Evolutionary conservation across 2,797 vertebrate genomes (phyloP).

Genomic region (Muscicapa striata): DNA sequence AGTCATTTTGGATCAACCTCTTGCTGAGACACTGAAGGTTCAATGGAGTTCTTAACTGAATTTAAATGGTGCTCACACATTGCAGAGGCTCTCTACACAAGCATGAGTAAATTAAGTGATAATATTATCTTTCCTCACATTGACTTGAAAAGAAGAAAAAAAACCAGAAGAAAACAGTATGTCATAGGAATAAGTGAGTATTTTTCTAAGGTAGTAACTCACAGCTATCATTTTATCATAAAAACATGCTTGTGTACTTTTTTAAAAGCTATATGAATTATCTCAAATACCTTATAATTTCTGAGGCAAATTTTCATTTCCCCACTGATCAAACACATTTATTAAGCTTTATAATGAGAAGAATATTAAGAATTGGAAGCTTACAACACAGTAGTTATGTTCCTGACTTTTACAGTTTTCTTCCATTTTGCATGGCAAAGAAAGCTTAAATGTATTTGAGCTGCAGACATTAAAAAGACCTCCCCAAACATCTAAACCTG

Average conservation of each 20-base stretch:
- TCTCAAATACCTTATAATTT: background rate
- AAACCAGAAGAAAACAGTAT: background rate
- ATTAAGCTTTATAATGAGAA: background rate
- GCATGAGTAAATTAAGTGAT: background rate
- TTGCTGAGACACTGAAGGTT: background rate
- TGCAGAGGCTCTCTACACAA: background rate
- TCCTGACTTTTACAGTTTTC: conserved; percentile 50
- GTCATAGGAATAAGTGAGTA: background rate
- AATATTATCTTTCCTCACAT: background rate
- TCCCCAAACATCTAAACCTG: background rate
- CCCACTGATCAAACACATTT: background rate
- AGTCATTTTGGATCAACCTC: background rate
- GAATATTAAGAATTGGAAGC: background rate
- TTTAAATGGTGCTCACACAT: background rate
- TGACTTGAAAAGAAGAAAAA: background rate
- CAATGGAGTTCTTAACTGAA: background rate
- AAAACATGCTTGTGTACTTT: background rate
- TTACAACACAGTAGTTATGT: conserved; percentile 38
- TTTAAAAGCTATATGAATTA: background rate
- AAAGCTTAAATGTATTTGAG: background rate
- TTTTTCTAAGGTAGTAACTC: conserved; percentile 9
- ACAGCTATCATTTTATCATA: background rate
- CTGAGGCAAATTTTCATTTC: background rate
- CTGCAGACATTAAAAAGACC: background rate
- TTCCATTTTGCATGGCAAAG: conserved; percentile 47